Base-by-base conservation (phyloP, 2,888 invertebrate species). In the Asteroscopus sphinx region DNA sequence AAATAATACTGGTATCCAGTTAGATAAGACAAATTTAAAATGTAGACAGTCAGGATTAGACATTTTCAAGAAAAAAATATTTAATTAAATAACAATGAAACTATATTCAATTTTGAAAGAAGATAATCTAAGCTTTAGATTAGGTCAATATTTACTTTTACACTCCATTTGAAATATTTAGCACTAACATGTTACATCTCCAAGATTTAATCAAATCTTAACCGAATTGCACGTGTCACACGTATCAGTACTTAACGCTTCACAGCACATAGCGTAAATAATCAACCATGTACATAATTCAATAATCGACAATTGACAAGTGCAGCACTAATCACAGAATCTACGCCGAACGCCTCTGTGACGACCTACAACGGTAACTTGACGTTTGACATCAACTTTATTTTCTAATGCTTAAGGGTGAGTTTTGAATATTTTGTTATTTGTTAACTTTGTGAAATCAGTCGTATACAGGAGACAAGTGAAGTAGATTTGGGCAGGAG, bases 301-400 rank as follows among this genome's bases (percentile, higher is more conserved):
- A 73, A 85, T 86, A 81, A 81, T 85, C 83, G 84, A 83, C 77
- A 68, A 65, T 72, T 65, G 68, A 69, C 77, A 61, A 73, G 76
- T 65, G 68, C 89, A 82, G 11, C 89, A 86, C 89, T 89, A 88
- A 86, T 85, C 82, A 74, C 66, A 73, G 79, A 79, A 76, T 69
- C 79, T 76, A 80, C 71, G 63, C 76, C 80, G 72, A 83, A 84
- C 79, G 81, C 82, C 76, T 79, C 73, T 76, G 60, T 52, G 69
- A 67, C 58, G 62, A 67, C 67, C 67, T 68, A 75, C 80, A 77
- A 71, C 5, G 8, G 68, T 69, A 51, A n/a, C n/a, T 4, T 16
- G 76, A 47, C 81, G 6, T 35, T 45, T 48, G 6, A 12, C 2
- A 33, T 58, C 35, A 13, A 73, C 76, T 62, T 57, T 83, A 76